Percentiles rank a stretch among this genome's conserved stretches.
These are phyloP conservation scores for Pocillopora meandrina DNA, from an alignment of 92 coral and sea anemone genomes.

Conservation along the genomic window DNA sequence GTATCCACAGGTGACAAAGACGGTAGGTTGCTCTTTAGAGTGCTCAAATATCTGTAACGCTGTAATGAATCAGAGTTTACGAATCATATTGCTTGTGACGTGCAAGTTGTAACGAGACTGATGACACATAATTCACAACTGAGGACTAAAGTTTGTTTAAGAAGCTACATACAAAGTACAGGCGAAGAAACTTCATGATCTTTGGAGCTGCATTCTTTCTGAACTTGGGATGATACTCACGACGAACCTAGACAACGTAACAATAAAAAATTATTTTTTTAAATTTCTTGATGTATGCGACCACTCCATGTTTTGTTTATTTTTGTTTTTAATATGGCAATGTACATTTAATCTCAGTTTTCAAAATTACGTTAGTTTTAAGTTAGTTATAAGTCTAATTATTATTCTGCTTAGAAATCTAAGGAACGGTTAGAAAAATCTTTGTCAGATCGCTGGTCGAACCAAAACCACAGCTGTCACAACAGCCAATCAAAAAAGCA, in stretches of 20 bases:
- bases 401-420: too few species aligned
- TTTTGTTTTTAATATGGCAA: too few species aligned
- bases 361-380: too few species aligned
- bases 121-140: too few species aligned
- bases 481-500: not conserved
- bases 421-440: too few species aligned
- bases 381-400: too few species aligned
- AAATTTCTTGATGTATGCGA: not conserved
- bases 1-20: slow-evolving; percentile 81
- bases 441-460: too few species aligned
- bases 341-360: too few species aligned
- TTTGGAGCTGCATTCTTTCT: slow-evolving; percentile 92
- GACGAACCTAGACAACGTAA: slow-evolving; percentile 62
- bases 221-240: slow-evolving; percentile 78
- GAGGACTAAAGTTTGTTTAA: not conserved
- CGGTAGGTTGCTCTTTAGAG: slow-evolving; percentile 77
- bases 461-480: not conserved
- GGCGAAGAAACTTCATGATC: slow-evolving; percentile 82
- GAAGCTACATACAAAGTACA: slow-evolving; percentile 72
- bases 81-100: not conserved
- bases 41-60: slow-evolving; percentile 72
- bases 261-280: not conserved
- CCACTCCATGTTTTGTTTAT: not conserved
- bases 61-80: slow-evolving; percentile 9
- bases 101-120: too few species aligned